Evolutionary conservation across 1,140 invertebrate genomes (phyloP).

Genomic region (Ips nitidus): DNA sequence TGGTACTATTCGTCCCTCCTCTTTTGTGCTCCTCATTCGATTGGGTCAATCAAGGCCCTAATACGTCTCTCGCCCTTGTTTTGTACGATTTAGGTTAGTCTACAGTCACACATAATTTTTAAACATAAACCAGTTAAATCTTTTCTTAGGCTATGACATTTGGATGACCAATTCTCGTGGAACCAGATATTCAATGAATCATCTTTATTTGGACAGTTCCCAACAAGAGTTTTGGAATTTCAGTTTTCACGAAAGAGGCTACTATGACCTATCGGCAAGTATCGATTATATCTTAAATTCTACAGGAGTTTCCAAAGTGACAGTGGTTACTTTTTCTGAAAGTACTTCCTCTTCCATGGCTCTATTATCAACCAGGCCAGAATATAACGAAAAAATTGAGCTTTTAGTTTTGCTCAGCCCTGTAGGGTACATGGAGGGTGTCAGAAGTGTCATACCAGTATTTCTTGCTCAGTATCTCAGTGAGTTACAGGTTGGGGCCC

Average conservation of each 20-base stretch:
- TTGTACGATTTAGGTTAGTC: constrained; percentile 21
- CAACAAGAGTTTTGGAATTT: constrained; percentile 25
- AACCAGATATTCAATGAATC: constrained; percentile 26
- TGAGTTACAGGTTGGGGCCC: constrained; percentile 10
- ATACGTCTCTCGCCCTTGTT: constrained; percentile 11
- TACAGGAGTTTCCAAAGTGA: constrained; percentile 56
- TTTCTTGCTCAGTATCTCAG: constrained; percentile 9
- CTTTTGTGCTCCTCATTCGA: constrained; percentile 14
- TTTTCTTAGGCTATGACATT: constrained; percentile 52
- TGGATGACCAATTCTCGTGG: constrained; percentile 66
- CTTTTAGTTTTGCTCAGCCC: constrained; percentile 61
- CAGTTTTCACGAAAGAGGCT: constrained; percentile 71
- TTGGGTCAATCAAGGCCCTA: constrained; percentile 7
- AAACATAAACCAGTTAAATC: background rate
- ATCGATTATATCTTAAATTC: constrained; percentile 59
- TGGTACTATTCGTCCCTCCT: constrained; percentile 12
- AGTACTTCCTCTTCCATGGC: constrained; percentile 62
- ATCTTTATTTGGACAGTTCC: constrained; percentile 12
- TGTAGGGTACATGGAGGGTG: constrained; percentile 53
- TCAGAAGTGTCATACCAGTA: constrained; percentile 13
- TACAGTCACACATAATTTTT: background rate
- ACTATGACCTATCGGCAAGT: constrained; percentile 64
- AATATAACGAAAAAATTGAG: constrained; percentile 60
- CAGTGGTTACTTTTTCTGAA: constrained; percentile 60
- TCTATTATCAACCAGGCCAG: constrained; percentile 54